Conservation (phyloP, 2,113 vertebrate species). For the Emydocephalus ijimae region DNA sequence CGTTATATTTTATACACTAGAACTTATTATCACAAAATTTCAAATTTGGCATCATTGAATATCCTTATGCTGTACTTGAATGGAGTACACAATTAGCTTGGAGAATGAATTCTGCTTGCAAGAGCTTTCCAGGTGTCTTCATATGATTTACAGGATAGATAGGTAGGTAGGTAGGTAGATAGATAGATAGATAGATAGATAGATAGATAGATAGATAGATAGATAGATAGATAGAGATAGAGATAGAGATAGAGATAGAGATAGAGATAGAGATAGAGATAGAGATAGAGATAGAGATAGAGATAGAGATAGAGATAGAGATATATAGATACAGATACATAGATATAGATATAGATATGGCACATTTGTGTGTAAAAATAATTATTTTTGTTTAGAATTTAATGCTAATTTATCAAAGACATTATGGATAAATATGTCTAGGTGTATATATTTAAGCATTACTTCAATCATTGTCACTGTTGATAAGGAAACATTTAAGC, state of each 20-base stretch:
- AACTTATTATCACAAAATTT: neutral
- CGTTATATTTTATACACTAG: neutral
- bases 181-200: no score
- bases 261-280: no score
- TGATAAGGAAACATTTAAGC: neutral
- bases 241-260: no score
- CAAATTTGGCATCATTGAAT: slow-evolving; percentile 9
- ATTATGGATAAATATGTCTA: neutral
- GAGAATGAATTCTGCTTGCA: neutral
- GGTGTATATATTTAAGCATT: neutral
- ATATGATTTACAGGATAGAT: neutral
- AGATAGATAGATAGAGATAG: no score
- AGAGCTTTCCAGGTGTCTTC: neutral
- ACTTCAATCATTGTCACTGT: neutral
- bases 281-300: no score
- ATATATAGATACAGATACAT: no score
- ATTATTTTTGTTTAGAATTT: neutral
- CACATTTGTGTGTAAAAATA: neutral
- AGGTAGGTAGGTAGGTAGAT: no score
- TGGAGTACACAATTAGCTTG: neutral
- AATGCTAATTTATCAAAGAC: neutral
- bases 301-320: no score
- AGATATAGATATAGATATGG: neutral
- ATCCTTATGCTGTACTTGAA: neutral
- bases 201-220: no score